A percentile compares a stretch with the other conserved stretches of the same genome.
Conservation (phyloP, 2,113 vertebrate species). For the Todiramphus chloris region DNA sequence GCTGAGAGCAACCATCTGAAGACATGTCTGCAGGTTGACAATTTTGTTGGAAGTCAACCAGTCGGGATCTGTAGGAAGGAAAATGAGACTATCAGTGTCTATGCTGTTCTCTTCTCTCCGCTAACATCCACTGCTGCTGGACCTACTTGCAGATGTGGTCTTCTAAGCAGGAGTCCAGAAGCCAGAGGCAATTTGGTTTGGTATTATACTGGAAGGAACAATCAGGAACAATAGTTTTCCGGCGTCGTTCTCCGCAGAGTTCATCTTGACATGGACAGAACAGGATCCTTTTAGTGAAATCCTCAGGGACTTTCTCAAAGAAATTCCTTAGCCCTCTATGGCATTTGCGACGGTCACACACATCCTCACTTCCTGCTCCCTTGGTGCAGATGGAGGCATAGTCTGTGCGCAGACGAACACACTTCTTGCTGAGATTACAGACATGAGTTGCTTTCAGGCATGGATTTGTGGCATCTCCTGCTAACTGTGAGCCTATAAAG, state of each 20-base stretch:
- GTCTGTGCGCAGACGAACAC: conserved; percentile 88
- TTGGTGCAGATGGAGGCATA: conserved; percentile 89
- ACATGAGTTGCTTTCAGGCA: conserved; percentile 89
- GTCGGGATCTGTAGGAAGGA: conserved; percentile 75
- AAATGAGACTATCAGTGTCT: conserved; percentile 34
- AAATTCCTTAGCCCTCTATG: conserved; percentile 88
- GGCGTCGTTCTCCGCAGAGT: conserved; percentile 87
- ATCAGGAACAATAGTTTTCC: conserved; percentile 91
- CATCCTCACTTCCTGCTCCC: conserved; percentile 70
- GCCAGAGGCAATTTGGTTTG: conserved; percentile 87
- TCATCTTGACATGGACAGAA: conserved; percentile 92
- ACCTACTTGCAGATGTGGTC: conserved; percentile 92
- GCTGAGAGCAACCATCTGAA: conserved; percentile 70
- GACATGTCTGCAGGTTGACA: conserved; percentile 72
- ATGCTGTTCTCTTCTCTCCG: not conserved
- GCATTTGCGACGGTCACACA: conserved; percentile 86
- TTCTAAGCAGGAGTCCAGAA: conserved; percentile 82
- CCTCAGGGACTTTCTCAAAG: conserved; percentile 87
- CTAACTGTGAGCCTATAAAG: conserved; percentile 49
- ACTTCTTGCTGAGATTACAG: conserved; percentile 89
- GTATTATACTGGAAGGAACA: conserved; percentile 85
- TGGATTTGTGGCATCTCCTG: conserved; percentile 73
- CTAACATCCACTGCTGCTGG: not conserved
- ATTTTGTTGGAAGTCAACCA: conserved; percentile 81
- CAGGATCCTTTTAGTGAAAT: conserved; percentile 89